Base-by-base conservation (phyloP, 1,140 invertebrate genomes). In the Atta cephalotes region DNA sequence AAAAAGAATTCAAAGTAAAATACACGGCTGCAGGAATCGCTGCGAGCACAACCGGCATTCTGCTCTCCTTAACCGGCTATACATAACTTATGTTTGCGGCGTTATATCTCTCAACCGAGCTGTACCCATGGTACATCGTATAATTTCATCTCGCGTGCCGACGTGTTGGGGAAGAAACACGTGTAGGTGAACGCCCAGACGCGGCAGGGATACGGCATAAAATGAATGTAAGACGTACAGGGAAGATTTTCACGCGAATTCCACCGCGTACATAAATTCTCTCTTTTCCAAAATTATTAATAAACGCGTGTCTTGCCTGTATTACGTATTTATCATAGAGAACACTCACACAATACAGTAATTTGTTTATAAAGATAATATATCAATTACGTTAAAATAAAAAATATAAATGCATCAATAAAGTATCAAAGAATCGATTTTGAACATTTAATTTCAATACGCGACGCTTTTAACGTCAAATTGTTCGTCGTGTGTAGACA, bases 91-190 rank as follows among this genome's bases (percentile, higher is more conserved):
- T 49, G 70, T 84, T 84, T 76, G 70, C 70, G 80, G 70, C 39
- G 56, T 84, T 84, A 63, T 84, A 84, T 76, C 80, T 84, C 70
- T 53, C 79, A 82, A 72, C 39, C 79, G 53, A 28, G 80, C 60
- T 66, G 6, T 76, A 76, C 72, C 39, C 25, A 35, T 74, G 70
- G 70, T 84, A 84, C 70, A 51, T 84, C 80, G 80, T 84, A 84
- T 84, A 84, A 84, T 84, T 84, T 84, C 80, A 76, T 84, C 80
- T 84, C n/a, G 80, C 80, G 70, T 76, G 80, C 56, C 56, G 56
- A 76, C 80, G 56, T 84, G 70, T 84, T 74, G 56, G 80, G 25
- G 80, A 84, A 84, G 80, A 49, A 84, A 84, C 80, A 84, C 80
- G 70, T 84, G 80, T 84, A 84, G 25, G 31, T 51, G 79, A 84